Conservation (phyloP, 2,888 invertebrate species). For the Zygogramma bicolorata region DNA sequence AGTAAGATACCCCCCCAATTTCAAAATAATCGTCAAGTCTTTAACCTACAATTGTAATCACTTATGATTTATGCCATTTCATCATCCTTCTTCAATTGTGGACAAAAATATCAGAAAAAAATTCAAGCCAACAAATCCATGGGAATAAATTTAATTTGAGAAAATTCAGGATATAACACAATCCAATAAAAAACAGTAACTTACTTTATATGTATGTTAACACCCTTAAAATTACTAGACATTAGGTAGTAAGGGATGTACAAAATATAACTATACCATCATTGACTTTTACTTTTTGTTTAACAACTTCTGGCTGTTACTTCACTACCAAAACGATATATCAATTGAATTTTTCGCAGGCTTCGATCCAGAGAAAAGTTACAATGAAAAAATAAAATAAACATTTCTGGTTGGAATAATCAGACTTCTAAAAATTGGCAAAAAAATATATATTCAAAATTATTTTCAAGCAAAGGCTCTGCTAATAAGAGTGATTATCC, state of each 20-base stretch:
- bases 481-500: no score
- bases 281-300: slow-evolving; percentile 53
- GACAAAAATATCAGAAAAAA: no score
- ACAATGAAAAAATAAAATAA: background rate
- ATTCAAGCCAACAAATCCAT: slow-evolving; percentile 22
- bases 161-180: slow-evolving; percentile 45
- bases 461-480: no score
- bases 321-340: slow-evolving; percentile 38
- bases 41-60: no score
- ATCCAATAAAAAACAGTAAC: slow-evolving; percentile 54
- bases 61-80: no score
- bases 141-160: slow-evolving; percentile 43
- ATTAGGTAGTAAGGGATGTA: slow-evolving; percentile 55
- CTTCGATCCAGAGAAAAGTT: background rate
- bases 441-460: no score
- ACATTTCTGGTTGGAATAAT: background rate
- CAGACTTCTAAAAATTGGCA: no score
- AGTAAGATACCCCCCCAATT: no score
- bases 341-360: background rate
- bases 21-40: no score
- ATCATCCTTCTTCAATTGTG: no score
- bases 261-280: slow-evolving; percentile 57
- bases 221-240: slow-evolving; percentile 55
- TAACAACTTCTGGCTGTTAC: slow-evolving; percentile 58
- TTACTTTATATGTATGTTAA: slow-evolving; percentile 53